phyloP scores from a whole-genome alignment of 2,113 vertebrate genomes.

The Alligator mississippiensis region DNA sequence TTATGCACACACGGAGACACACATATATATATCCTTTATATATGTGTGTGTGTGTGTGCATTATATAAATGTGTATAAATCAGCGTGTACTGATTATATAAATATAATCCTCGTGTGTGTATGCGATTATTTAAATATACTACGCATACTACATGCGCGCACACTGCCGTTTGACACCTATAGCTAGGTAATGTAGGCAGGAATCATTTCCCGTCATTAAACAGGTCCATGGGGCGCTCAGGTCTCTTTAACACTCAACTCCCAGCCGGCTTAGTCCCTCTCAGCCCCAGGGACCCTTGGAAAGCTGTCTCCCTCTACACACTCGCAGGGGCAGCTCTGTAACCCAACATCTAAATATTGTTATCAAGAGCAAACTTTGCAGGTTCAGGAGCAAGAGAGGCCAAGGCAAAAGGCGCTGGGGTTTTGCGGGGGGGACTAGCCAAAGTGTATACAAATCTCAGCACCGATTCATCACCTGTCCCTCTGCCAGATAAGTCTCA shows the following conservation, averaged over 20 bases:
- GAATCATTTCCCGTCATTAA: constrained; percentile 33
- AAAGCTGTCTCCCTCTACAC: rapidly evolving
- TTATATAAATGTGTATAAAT: no score
- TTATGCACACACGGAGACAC: no score
- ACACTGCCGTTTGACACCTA: no score
- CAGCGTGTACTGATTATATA: no score
- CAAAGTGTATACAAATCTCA: background rate
- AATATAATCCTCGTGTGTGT: no score
- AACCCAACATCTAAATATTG: background rate
- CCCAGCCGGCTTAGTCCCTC: background rate
- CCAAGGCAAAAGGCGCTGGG: background rate
- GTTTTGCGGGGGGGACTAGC: background rate
- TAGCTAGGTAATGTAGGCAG: background rate
- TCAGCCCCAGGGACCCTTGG: background rate
- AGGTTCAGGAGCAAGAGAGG: background rate
- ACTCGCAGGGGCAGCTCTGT: background rate
- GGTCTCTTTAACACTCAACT: background rate
- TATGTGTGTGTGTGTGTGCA: no score
- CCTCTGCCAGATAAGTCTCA: background rate
- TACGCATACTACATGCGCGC: no score
- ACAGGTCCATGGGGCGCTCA: background rate
- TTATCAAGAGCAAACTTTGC: background rate
- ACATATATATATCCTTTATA: no score
- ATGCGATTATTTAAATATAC: no score
- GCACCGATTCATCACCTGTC: background rate